Percentiles rank a stretch among this genome's conserved stretches.
Conservation (phyloP, 2,797 vertebrate species). For the Toxotes lorentzi region DNA sequence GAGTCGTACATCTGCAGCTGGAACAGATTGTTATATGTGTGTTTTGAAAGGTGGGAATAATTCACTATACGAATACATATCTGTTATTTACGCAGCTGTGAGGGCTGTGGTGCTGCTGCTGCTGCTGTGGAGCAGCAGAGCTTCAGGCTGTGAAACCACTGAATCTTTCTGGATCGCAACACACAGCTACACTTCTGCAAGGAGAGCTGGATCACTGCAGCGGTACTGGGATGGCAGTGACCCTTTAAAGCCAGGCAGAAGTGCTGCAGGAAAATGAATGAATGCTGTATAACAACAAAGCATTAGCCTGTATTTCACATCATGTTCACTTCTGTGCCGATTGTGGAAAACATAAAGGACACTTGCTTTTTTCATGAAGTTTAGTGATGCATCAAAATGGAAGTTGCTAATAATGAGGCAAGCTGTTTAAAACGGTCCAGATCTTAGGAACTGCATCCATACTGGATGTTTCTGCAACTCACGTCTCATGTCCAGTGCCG, state of each 20-base stretch:
- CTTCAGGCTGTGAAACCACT: conserved; percentile 21
- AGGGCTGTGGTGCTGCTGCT: conserved; percentile 4
- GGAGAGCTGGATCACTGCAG: conserved; percentile 8
- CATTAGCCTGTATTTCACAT: not conserved
- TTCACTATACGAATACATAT: conserved; percentile 61
- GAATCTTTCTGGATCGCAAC: conserved; percentile 23
- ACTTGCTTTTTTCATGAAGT: not conserved
- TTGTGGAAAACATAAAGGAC: not conserved
- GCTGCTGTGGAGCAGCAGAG: conserved; percentile 2
- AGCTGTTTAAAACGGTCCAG: not conserved
- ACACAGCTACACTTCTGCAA: conserved; percentile 4
- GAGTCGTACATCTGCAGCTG: conserved; percentile 58
- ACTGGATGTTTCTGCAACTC: too few relatives aligned
- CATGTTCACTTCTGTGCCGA: not conserved
- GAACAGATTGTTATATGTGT: conserved; percentile 77
- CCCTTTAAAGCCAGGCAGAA: not conserved
- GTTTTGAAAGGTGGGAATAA: conserved; percentile 75
- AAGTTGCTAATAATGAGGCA: not conserved
- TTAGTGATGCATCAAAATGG: not conserved
- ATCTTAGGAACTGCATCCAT: too few relatives aligned
- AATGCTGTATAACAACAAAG: not conserved
- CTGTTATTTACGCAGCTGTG: conserved; percentile 45
- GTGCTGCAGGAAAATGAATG: not conserved
- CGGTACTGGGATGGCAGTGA: not conserved
- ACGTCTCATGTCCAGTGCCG: too few relatives aligned